A percentile compares a stretch with the other conserved stretches of the same genome.
These are phyloP conservation scores for Asobara japonica DNA, from an alignment of 1,140 invertebrate species.

Conservation along the genomic window DNA sequence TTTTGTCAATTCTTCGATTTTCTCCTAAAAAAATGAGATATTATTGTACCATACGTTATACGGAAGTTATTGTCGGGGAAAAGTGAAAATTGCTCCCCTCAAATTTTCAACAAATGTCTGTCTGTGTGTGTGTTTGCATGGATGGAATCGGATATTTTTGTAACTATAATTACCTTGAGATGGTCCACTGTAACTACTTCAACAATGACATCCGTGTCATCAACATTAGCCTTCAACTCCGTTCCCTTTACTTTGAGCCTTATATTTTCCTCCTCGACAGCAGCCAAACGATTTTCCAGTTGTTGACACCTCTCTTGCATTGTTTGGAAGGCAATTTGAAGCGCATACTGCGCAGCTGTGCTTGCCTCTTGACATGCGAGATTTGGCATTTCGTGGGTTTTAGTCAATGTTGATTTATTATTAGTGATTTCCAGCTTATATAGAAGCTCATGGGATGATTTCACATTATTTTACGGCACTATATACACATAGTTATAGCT, in stretches of 20 bases:
- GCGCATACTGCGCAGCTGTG: slow-evolving; percentile 67
- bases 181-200: slow-evolving; percentile 35
- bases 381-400: not conserved
- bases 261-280: slow-evolving; percentile 80
- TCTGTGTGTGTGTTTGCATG: not conserved
- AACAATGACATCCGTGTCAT: slow-evolving; percentile 32
- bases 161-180: slow-evolving; percentile 40
- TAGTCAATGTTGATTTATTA: not conserved
- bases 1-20: slow-evolving; percentile 74
- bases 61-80: not conserved
- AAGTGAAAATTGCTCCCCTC: too few species aligned
- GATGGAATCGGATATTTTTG: not conserved
- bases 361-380: not conserved
- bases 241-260: slow-evolving; percentile 68
- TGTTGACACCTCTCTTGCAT: slow-evolving; percentile 81
- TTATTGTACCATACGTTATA: not conserved
- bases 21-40: slow-evolving; percentile 61
- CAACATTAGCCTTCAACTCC: slow-evolving; percentile 35
- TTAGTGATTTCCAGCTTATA: too few species aligned
- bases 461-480: too few species aligned
- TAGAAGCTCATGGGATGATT: too few species aligned
- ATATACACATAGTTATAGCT: too few species aligned
- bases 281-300: slow-evolving; percentile 74
- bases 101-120: too few species aligned
- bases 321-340: slow-evolving; percentile 80